Conservation (phyloP, 1,140 invertebrate species). For the Drosophila kanapiae region DNA sequence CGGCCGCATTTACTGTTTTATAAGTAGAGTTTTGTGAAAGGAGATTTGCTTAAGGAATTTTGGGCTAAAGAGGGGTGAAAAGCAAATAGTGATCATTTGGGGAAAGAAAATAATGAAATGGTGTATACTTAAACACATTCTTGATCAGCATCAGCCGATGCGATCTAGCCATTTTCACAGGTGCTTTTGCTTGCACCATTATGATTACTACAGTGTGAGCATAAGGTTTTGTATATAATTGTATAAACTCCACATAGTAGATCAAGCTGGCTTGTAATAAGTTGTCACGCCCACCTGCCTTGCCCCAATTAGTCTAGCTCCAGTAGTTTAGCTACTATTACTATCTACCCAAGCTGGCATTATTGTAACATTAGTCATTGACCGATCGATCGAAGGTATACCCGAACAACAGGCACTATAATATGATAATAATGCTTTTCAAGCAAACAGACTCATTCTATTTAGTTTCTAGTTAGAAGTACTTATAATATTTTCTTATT, state of each 20-base stretch:
- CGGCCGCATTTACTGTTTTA: conserved; percentile 61
- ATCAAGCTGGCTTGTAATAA: background rate
- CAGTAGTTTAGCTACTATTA: background rate
- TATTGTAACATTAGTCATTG: background rate
- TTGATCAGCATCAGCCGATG: background rate
- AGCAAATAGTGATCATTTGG: background rate
- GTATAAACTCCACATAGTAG: background rate
- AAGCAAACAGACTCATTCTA: too few relatives aligned
- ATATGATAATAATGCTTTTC: too few relatives aligned
- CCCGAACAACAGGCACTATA: background rate
- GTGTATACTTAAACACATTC: background rate
- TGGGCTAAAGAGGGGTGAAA: background rate
- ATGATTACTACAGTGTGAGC: background rate
- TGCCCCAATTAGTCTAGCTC: background rate
- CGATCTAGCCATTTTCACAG: background rate
- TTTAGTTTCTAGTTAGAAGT: background rate
- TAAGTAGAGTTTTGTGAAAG: conserved; percentile 26
- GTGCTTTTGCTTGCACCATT: too few relatives aligned
- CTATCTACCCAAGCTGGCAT: background rate
- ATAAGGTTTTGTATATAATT: too few relatives aligned
- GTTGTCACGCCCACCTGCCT: conserved; percentile 4
- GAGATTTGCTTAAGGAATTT: conserved; percentile 14
- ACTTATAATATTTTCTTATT: background rate
- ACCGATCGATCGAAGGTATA: background rate
- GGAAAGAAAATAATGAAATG: background rate